Base-by-base conservation (phyloP, 2,888 invertebrate species). In the Rhamphomyia laevipes region DNA sequence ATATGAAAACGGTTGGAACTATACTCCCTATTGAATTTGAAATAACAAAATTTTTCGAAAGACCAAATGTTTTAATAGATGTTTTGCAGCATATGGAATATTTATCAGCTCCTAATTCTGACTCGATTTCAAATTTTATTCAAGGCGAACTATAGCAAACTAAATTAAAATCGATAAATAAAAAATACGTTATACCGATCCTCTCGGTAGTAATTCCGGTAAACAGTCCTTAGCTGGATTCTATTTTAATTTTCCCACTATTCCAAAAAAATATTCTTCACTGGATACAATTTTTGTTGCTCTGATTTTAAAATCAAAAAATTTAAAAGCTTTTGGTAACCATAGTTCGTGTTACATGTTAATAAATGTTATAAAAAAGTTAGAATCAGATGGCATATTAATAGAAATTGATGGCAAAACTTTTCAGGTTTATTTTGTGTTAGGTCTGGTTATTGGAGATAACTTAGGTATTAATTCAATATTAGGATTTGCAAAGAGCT, bases 311-410 rank as follows among this genome's bases (percentile, higher is more conserved):
- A 46, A 44, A 47, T 44, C 47, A 23, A 45, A 31, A 45, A 31
- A 45, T 30, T 30, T 45, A 15, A 48, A 48, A 31, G 27, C 30
- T 4, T 48, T 45, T 21, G 31, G 2, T 12, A 44, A 17, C 12
- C 16, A 38, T 13, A 48, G 40, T 16, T 45, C 38, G 44, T 45
- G 43, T 12, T 12, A 5, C 11, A 16, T 23, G 10, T 16, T 47
- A 31, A 31, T 51, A 11, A 45, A 44, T 31, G 31, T 21, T 23
- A 47, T 47, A 44, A 51, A 51, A 38, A 47, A 47, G 18, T 43
- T 47, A 27, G 47, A 47, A 45, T 35, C 35, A 21, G 47, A 47
- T 16, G 45, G 47, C n/a, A 30, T 47, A 3, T 30, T 38, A 35
- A 33, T 51, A 40, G n/a, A 16, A 38, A 42, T 21, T 31, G 23